Conservation (phyloP, 2,113 vertebrate species). For the Neodontobutis hainanensis region DNA sequence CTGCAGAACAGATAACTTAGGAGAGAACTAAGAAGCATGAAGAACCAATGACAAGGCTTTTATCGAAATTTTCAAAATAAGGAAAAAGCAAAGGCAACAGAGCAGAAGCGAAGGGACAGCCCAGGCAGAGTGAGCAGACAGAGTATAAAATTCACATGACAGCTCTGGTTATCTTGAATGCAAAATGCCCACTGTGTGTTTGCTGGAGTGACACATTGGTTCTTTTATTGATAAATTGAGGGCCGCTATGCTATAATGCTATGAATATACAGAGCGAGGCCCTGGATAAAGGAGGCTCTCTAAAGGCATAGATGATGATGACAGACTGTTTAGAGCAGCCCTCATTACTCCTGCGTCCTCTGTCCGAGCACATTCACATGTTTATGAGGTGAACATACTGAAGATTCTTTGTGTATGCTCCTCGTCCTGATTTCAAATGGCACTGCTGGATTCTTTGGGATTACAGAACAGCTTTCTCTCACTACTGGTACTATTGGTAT, state of each 20-base stretch:
- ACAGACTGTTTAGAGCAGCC: slow-evolving; percentile 65
- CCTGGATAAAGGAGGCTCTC: slow-evolving; percentile 49
- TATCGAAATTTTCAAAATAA: slow-evolving; percentile 46
- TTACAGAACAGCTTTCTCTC: slow-evolving; percentile 36
- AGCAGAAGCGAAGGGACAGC: slow-evolving; percentile 55
- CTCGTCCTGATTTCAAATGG: slow-evolving; percentile 61
- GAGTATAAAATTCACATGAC: slow-evolving; percentile 76
- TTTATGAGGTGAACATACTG: slow-evolving; percentile 61
- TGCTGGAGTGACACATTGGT: slow-evolving; percentile 71
- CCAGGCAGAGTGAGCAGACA: slow-evolving; percentile 59
- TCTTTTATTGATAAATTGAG: slow-evolving; percentile 76
- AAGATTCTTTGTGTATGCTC: slow-evolving; percentile 65
- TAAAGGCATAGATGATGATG: slow-evolving; percentile 71
- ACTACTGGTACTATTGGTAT: neutral
- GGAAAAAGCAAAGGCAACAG: slow-evolving; percentile 44
- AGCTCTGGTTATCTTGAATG: slow-evolving; percentile 76
- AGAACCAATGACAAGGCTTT: slow-evolving; percentile 45
- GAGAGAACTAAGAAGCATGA: slow-evolving; percentile 28
- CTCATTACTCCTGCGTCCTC: slow-evolving; percentile 67
- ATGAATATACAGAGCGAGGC: slow-evolving; percentile 62
- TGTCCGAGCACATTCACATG: slow-evolving; percentile 52
- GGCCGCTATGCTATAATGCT: slow-evolving; percentile 66
- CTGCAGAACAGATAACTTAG: neutral
- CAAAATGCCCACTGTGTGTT: slow-evolving; percentile 70
- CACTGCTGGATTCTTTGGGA: slow-evolving; percentile 48